Conservation (phyloP, 2,113 vertebrate genomes). For the Morone saxatilis region DNA sequence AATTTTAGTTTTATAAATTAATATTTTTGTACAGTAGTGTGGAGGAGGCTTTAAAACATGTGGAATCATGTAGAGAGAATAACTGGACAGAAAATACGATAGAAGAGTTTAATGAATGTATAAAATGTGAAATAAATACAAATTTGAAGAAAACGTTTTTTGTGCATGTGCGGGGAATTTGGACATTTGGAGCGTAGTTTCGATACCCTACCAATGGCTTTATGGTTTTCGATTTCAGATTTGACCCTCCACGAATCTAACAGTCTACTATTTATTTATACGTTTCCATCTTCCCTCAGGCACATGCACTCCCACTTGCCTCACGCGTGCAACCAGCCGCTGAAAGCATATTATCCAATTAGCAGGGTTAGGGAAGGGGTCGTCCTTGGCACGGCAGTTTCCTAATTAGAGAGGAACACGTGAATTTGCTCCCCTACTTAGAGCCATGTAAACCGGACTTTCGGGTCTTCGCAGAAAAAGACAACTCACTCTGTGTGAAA, state of each 20-base stretch:
- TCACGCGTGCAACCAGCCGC: not conserved
- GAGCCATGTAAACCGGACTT: not conserved
- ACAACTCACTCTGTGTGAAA: not conserved
- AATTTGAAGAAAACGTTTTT: too few relatives aligned
- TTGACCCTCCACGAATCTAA: not conserved
- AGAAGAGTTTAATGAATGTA: too few relatives aligned
- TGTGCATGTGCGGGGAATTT: too few relatives aligned
- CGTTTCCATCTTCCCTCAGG: not conserved
- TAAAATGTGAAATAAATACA: too few relatives aligned
- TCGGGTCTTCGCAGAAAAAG: constrained; percentile 17
- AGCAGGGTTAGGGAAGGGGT: constrained; percentile 55
- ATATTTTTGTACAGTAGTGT: too few relatives aligned
- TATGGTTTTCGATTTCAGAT: not conserved
- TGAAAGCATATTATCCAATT: constrained; percentile 82
- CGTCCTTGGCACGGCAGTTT: constrained; percentile 43
- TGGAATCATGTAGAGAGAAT: not conserved
- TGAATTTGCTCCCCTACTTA: constrained; percentile 73
- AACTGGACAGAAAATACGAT: not conserved
- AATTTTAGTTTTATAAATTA: not conserved
- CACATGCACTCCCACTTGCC: not conserved
- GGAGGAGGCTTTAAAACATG: not conserved
- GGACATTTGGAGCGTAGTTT: not conserved
- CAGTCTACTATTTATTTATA: too few relatives aligned
- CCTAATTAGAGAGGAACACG: constrained; percentile 74
- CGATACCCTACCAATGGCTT: too few relatives aligned